phyloP scores from a whole-genome alignment of 1,140 invertebrate species.

The Zaprionus nigranus region DNA sequence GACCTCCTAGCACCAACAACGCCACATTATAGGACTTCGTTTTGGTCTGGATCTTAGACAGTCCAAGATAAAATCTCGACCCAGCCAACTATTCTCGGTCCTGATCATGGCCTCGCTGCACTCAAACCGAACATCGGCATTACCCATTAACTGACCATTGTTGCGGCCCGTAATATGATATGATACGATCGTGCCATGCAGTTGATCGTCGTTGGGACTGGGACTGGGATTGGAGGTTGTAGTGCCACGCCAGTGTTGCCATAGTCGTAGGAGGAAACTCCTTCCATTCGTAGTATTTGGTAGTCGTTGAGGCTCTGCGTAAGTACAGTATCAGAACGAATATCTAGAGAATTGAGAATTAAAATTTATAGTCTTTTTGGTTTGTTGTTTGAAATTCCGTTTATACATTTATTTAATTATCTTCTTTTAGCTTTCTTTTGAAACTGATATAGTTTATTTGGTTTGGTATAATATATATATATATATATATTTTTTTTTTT shows the following conservation, averaged over 20 bases:
- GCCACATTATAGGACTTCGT: conserved; percentile 18
- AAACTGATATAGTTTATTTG: conserved; percentile 77
- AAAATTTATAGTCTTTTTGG: conserved; percentile 1
- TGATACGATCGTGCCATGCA: conserved; percentile 47
- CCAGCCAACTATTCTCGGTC: conserved; percentile 36
- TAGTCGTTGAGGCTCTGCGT: conserved; percentile 16
- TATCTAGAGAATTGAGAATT: conserved; percentile 29
- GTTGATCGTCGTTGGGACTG: neutral
- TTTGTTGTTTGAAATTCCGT: conserved; percentile 69
- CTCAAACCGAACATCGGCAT: conserved; percentile 49
- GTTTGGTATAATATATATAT: conserved; percentile 35
- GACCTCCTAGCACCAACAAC: conserved; percentile 41
- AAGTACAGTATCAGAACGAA: conserved; percentile 38
- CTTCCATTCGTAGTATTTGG: neutral
- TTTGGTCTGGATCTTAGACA: conserved; percentile 44
- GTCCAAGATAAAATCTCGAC: conserved; percentile 33
- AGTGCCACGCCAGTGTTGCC: conserved; percentile 32
- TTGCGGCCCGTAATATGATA: conserved; percentile 40
- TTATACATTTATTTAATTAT: conserved; percentile 83
- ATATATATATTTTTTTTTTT: conserved; percentile 25
- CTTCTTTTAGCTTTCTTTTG: conserved; percentile 62
- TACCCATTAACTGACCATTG: conserved; percentile 50
- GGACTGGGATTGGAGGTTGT: too few relatives aligned
- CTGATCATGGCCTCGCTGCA: conserved; percentile 37
- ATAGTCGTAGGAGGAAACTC: conserved; percentile 30